Conservation (phyloP, 1,140 invertebrate genomes). For the Conopomorpha cramerella region DNA sequence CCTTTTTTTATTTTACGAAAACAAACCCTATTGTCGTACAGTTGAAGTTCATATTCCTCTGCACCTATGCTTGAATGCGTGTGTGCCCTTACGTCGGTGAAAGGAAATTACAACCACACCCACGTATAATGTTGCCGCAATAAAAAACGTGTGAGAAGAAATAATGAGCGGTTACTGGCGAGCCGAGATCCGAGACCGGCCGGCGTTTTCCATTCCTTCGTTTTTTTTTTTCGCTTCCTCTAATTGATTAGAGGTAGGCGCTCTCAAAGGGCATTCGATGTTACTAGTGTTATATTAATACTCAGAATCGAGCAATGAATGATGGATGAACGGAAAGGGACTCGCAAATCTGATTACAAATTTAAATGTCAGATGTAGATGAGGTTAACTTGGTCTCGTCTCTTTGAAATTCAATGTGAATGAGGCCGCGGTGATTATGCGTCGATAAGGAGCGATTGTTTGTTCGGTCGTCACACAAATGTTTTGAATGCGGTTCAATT, state of each 20-base stretch:
- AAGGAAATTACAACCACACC: constrained; percentile 61
- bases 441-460: constrained; percentile 15
- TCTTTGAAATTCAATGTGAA: constrained; percentile 36
- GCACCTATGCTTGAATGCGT: constrained; percentile 27
- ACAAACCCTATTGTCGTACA: constrained; percentile 6
- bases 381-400: constrained; percentile 17
- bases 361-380: constrained; percentile 45
- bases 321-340: constrained; percentile 31
- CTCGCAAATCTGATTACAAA: constrained; percentile 40
- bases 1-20: constrained; percentile 7
- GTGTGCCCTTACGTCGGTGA: constrained; percentile 59
- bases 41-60: constrained; percentile 17
- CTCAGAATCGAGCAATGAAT: constrained; percentile 19
- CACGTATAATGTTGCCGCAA: constrained; percentile 60
- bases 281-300: constrained; percentile 10
- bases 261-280: constrained; percentile 19
- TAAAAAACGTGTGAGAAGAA: constrained; percentile 59
- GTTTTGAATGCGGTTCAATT: too few species aligned
- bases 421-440: constrained; percentile 23
- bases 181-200: constrained; percentile 27
- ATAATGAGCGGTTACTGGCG: constrained; percentile 59
- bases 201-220: too few species aligned
- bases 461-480: constrained; percentile 27
- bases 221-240: constrained; percentile 38
- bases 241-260: constrained; percentile 45